phyloP scores from a whole-genome alignment of 2,797 vertebrate genomes.

The Takifugu rubripes region DNA sequence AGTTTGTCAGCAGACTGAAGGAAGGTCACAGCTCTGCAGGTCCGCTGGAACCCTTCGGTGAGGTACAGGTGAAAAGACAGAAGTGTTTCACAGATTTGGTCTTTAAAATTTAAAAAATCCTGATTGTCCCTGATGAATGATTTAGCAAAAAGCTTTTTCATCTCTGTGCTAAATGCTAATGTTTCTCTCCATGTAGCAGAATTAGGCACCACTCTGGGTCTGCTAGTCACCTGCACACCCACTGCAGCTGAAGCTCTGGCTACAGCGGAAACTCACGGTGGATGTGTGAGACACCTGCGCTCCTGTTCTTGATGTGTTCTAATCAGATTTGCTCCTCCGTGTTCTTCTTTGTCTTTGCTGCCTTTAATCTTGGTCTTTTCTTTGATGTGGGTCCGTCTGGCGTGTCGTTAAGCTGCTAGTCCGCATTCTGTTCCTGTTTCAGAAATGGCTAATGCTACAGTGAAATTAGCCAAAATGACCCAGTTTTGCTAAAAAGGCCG shows the following conservation, averaged over 20 bases:
- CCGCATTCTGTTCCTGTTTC: slow-evolving; percentile 63
- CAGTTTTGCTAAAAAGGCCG: slow-evolving; percentile 67
- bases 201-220: too few species aligned
- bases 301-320: too few species aligned
- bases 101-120: slow-evolving; percentile 50
- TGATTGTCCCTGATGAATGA: slow-evolving; percentile 54
- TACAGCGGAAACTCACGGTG: too few species aligned
- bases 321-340: too few species aligned
- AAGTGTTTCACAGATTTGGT: slow-evolving; percentile 42
- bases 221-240: too few species aligned
- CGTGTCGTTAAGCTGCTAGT: slow-evolving; percentile 35
- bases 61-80: slow-evolving; percentile 21
- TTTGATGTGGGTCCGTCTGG: slow-evolving; percentile 3
- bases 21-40: slow-evolving; percentile 11
- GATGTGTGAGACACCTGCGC: neutral
- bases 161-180: slow-evolving; percentile 23
- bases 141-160: slow-evolving; percentile 45
- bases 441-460: slow-evolving; percentile 58
- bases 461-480: slow-evolving; percentile 71
- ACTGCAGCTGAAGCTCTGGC: too few species aligned
- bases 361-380: neutral
- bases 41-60: neutral
- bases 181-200: too few species aligned
- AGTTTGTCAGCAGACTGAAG: slow-evolving; percentile 58
- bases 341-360: neutral